Evolutionary conservation across 2,888 invertebrate genomes (phyloP).

Genomic region (Microdon myrmicae): DNA sequence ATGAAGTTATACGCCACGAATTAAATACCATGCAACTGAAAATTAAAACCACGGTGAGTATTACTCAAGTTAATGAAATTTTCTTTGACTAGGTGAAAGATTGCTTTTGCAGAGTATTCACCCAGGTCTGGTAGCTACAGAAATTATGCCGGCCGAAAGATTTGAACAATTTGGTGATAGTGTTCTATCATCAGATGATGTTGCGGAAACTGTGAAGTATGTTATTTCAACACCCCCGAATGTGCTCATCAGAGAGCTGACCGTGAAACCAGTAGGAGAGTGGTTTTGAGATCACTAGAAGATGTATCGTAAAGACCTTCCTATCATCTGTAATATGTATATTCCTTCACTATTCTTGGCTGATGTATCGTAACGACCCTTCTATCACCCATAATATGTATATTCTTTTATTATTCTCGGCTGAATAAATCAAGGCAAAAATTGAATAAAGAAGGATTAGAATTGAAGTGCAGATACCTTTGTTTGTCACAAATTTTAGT

Average conservation of each 20-base stretch:
- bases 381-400: too few relatives aligned
- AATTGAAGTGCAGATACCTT: too few relatives aligned
- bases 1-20: constrained; percentile 56
- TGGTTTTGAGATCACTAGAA: too few relatives aligned
- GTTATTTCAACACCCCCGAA: constrained; percentile 10
- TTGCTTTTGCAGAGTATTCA: constrained; percentile 54
- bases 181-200: neutral
- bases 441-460: too few relatives aligned
- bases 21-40: constrained; percentile 43
- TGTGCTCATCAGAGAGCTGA: constrained; percentile 6
- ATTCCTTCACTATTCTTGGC: too few relatives aligned
- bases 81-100: too few relatives aligned
- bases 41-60: constrained; percentile 51
- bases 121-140: constrained; percentile 4
- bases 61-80: neutral
- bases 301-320: too few relatives aligned
- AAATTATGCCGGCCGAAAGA: constrained; percentile 38
- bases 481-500: too few relatives aligned
- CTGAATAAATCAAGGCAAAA: too few relatives aligned
- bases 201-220: neutral
- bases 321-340: too few relatives aligned
- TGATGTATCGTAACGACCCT: too few relatives aligned
- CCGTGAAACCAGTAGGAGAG: constrained; percentile 1
- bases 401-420: too few relatives aligned
- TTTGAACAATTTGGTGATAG: constrained; percentile 53